A percentile compares a stretch with the other conserved stretches of the same genome.
These are phyloP conservation scores for Silurus lanzhouensis DNA, from an alignment of 2,797 vertebrate species.

Conservation along the genomic window DNA sequence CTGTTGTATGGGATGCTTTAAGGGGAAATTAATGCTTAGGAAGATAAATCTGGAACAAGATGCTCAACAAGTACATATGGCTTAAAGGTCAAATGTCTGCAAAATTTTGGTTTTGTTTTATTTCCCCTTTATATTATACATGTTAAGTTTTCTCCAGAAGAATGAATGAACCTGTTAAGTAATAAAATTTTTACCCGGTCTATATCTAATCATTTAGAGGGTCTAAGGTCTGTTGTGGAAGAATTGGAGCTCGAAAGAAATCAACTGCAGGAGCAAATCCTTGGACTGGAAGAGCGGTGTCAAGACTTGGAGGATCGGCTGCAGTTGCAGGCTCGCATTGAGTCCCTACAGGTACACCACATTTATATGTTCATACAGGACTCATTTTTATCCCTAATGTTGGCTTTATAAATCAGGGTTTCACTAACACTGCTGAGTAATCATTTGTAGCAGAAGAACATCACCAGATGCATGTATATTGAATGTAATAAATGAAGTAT, in stretches of 20 bases:
- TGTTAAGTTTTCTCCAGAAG: background rate
- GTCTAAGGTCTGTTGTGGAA: slow-evolving; percentile 85
- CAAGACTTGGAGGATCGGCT: slow-evolving; percentile 85
- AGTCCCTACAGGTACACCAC: slow-evolving; percentile 81
- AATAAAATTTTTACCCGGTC: background rate
- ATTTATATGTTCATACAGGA: background rate
- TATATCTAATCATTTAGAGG: slow-evolving; percentile 58
- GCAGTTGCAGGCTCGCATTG: slow-evolving; percentile 86
- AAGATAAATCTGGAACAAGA: background rate
- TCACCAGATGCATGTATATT: background rate
- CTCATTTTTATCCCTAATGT: background rate
- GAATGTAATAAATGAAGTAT: background rate
- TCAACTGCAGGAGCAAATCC: slow-evolving; percentile 91
- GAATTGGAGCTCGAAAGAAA: slow-evolving; percentile 90
- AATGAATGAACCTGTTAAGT: background rate
- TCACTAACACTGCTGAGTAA: background rate
- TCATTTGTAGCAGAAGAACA: background rate
- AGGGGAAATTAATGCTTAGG: too few species aligned
- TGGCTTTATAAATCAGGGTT: background rate
- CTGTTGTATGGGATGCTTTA: too few species aligned
- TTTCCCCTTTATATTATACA: background rate
- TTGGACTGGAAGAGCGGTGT: slow-evolving; percentile 85
- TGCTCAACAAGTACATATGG: too few species aligned
- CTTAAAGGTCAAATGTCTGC: background rate
- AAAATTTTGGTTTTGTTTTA: background rate